Conservation (phyloP, 2,797 vertebrate genomes). For the Aplochiton taeniatus region DNA sequence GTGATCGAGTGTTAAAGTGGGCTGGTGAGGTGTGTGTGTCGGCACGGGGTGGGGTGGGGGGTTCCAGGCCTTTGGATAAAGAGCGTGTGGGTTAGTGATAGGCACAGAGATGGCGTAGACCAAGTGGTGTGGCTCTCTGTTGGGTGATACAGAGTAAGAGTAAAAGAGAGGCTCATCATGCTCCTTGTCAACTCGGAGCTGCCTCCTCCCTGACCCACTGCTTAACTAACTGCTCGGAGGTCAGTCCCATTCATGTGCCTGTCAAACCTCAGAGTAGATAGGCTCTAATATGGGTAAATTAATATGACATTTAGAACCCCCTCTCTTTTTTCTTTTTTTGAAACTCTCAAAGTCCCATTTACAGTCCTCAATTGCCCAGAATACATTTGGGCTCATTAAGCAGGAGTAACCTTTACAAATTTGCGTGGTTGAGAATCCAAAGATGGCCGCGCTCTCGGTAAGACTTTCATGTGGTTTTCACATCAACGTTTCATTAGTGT, state of each 20-base stretch:
- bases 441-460: slow-evolving; percentile 8
- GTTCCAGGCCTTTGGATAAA: slow-evolving; percentile 22
- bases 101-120: not conserved
- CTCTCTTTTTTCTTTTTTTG: not conserved
- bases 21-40: not conserved
- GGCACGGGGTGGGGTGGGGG: too few species aligned
- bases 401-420: slow-evolving; percentile 38
- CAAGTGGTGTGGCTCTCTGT: slow-evolving; percentile 54
- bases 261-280: slow-evolving; percentile 26
- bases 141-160: slow-evolving; percentile 42
- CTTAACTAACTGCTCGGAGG: slow-evolving; percentile 62
- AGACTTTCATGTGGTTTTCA: slow-evolving; percentile 9
- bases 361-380: slow-evolving; percentile 9
- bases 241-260: slow-evolving; percentile 54
- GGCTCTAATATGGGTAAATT: slow-evolving; percentile 33
- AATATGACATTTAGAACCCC: slow-evolving; percentile 36
- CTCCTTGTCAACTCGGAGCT: slow-evolving; percentile 35
- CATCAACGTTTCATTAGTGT: slow-evolving; percentile 20
- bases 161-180: slow-evolving; percentile 50
- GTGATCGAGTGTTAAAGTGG: slow-evolving; percentile 34
- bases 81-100: slow-evolving; percentile 23
- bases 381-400: slow-evolving; percentile 42
- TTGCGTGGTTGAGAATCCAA: slow-evolving; percentile 11
- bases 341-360: not conserved
- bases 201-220: slow-evolving; percentile 49